Percentiles rank a stretch among this genome's conserved stretches.
phyloP scores from a whole-genome alignment of 2,888 invertebrate species.

The Gibbula magus region DNA sequence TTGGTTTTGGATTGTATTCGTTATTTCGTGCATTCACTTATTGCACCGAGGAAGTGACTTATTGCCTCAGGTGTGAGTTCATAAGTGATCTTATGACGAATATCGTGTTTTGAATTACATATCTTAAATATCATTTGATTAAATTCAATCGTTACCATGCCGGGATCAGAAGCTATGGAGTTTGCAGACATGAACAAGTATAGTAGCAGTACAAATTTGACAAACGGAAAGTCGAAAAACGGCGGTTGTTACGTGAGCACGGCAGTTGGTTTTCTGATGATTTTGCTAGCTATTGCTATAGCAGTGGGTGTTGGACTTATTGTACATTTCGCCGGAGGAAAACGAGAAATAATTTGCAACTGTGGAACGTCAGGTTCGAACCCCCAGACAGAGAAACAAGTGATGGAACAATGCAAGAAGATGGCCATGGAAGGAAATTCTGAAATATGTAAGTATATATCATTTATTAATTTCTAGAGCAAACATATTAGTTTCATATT shows the following conservation, averaged over 20 bases:
- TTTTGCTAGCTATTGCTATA: constrained; percentile 43
- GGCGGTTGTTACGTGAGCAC: constrained; percentile 45
- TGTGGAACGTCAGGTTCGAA: background rate
- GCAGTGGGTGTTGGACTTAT: constrained; percentile 51
- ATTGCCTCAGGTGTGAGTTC: too few species aligned
- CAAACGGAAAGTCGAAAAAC: constrained; percentile 32
- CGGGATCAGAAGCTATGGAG: constrained; percentile 29
- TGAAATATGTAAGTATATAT: constrained; percentile 32
- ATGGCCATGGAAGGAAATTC: constrained; percentile 17
- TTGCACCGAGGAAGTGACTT: too few species aligned
- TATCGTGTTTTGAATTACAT: too few species aligned
- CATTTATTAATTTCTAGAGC: background rate
- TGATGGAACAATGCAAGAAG: constrained; percentile 15
- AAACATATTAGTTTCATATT: background rate
- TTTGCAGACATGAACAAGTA: constrained; percentile 30
- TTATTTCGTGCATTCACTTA: too few species aligned
- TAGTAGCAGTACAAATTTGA: constrained; percentile 29
- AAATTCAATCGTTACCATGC: constrained; percentile 7
- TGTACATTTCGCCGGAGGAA: constrained; percentile 50
- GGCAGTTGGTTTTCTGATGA: constrained; percentile 46
- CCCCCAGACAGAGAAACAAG: background rate
- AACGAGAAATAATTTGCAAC: constrained; percentile 29
- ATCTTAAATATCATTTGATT: too few species aligned
- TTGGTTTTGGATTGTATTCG: too few species aligned
- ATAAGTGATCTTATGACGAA: too few species aligned